Percentiles rank a stretch among this genome's conserved stretches.
These are phyloP conservation scores for Lepidochitona cinerea DNA, from an alignment of 2,888 invertebrate species.

Conservation along the genomic window DNA sequence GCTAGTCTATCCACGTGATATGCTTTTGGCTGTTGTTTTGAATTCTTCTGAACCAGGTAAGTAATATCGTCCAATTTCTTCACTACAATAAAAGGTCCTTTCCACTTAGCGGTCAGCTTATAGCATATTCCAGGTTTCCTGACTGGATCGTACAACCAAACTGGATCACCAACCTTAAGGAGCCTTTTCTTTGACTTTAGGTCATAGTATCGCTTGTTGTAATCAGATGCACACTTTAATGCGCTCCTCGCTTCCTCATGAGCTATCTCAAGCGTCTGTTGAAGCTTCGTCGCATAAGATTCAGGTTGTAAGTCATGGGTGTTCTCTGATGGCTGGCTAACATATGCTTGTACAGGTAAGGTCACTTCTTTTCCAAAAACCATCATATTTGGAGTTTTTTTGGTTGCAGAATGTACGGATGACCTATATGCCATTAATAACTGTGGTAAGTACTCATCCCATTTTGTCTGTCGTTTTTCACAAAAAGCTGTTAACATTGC, in stretches of 20 bases:
- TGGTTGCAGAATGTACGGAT: not conserved
- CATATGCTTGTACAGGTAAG: constrained; percentile 15
- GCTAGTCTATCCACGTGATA: not conserved
- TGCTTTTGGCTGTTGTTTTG: not conserved
- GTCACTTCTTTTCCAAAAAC: not conserved
- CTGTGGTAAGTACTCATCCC: not conserved
- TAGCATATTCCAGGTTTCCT: not conserved
- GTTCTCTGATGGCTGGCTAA: too few species aligned
- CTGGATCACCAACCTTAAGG: not conserved
- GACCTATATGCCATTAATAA: not conserved
- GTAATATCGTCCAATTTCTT: not conserved
- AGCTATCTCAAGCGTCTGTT: not conserved
- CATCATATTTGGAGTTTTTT: not conserved
- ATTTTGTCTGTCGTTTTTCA: too few species aligned
- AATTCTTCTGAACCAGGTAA: not conserved
- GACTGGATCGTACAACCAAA: not conserved
- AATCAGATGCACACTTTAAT: not conserved
- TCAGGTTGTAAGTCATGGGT: not conserved
- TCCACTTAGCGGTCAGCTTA: not conserved
- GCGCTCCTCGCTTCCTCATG: not conserved
- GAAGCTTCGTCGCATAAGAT: not conserved
- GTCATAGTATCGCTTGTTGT: not conserved
- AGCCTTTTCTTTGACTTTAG: not conserved
- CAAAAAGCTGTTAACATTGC: not conserved
- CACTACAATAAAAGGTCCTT: not conserved